phyloP scores from a whole-genome alignment of 2,113 vertebrate species.

The Paraplagusia blochii region DNA sequence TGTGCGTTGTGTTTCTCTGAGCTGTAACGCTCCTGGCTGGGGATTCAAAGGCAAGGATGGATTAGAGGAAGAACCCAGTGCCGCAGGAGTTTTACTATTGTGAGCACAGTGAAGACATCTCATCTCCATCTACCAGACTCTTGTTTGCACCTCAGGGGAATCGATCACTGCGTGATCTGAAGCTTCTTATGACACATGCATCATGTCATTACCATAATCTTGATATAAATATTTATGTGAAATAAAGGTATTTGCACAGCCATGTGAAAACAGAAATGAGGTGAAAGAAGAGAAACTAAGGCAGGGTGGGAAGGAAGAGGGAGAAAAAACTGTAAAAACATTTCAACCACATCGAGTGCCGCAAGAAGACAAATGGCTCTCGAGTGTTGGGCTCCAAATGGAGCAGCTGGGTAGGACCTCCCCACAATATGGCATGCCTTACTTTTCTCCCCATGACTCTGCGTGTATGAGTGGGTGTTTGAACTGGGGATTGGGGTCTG shows the following conservation, averaged over 20 bases:
- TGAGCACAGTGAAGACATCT: conserved; percentile 25
- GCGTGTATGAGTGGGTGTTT: conserved; percentile 31
- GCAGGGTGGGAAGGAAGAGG: not conserved
- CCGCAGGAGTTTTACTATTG: conserved; percentile 26
- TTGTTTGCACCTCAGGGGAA: conserved; percentile 32
- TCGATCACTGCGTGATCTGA: conserved; percentile 21
- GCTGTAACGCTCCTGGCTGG: conserved; percentile 21
- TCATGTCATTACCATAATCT: conserved; percentile 40
- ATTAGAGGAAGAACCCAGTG: conserved; percentile 46
- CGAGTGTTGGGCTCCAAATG: conserved; percentile 25
- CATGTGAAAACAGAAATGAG: no score
- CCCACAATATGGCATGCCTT: conserved; percentile 53
- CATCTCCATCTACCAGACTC: conserved; percentile 29
- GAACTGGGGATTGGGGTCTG: conserved; percentile 38
- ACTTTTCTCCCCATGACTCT: conserved; percentile 6
- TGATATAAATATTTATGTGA: conserved; percentile 10
- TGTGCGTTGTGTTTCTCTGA: not conserved
- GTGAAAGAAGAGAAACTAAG: no score
- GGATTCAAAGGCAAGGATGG: conserved; percentile 38
- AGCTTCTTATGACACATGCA: conserved; percentile 19
- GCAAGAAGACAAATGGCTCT: conserved; percentile 33
- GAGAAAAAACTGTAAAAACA: not conserved
- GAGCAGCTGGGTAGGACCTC: conserved; percentile 63
- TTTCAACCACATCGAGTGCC: conserved; percentile 15
- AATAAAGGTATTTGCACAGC: not conserved